Conservation (phyloP, 2,888 invertebrate genomes). For the Romanomermis culicivorax region DNA sequence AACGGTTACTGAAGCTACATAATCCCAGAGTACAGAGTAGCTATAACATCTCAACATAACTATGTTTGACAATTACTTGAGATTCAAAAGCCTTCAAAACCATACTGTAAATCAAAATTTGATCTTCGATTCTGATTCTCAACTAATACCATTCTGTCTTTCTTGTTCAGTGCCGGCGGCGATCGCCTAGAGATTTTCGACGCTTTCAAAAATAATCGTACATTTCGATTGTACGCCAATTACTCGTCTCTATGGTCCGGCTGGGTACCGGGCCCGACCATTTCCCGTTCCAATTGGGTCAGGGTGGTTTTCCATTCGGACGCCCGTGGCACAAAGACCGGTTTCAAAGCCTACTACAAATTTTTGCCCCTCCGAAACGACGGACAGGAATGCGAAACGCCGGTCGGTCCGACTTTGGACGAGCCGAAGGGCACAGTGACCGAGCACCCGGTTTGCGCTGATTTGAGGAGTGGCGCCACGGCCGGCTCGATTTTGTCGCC, state of each 20-base stretch:
- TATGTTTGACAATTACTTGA: no score
- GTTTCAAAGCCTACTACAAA: slow-evolving; percentile 82
- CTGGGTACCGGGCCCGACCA: slow-evolving; percentile 60
- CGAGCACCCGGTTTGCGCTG: not conserved
- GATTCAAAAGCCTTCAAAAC: no score
- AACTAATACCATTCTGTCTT: not conserved
- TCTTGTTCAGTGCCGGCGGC: slow-evolving; percentile 16
- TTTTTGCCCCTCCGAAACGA: slow-evolving; percentile 44
- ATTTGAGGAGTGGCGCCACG: not conserved
- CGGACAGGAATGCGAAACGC: no score
- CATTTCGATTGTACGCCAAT: not conserved
- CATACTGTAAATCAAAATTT: no score
- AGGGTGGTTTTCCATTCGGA: slow-evolving; percentile 73
- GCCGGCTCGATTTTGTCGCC: slow-evolving; percentile 75
- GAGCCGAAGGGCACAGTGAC: no score
- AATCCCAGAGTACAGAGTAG: no score
- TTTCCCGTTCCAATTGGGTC: slow-evolving; percentile 68
- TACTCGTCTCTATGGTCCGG: not conserved
- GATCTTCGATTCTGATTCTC: no score
- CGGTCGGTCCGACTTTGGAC: no score
- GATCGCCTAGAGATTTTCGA: slow-evolving; percentile 25
- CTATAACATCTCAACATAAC: no score
- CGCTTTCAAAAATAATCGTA: slow-evolving; percentile 12
- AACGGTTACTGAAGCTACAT: no score
- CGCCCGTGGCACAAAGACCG: slow-evolving; percentile 62